Percentiles rank a stretch among this genome's conserved stretches.
These are phyloP conservation scores for Cheirogaleus major DNA, from an alignment of 2,797 vertebrate genomes.

Conservation along the genomic window DNA sequence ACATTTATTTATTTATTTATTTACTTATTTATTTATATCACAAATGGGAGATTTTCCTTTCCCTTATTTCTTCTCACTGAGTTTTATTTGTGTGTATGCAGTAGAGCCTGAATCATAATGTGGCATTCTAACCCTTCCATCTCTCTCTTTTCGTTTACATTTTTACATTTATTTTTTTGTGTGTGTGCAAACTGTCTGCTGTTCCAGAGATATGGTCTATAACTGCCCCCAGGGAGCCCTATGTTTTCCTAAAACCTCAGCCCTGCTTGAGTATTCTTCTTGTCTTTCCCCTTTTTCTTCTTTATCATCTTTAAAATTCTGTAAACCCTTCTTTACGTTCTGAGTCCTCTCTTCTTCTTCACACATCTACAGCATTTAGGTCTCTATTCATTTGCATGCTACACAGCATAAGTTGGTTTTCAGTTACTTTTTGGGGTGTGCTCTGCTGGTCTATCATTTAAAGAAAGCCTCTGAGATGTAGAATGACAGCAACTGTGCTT, in stretches of 20 bases:
- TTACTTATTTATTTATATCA: slow-evolving; percentile 3
- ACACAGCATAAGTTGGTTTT: neutral
- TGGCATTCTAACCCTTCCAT: neutral
- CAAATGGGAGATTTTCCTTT: neutral
- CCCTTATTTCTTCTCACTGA: neutral
- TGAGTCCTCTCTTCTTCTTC: neutral
- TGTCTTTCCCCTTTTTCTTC: neutral
- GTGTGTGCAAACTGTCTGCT: neutral
- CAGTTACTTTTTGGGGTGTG: neutral
- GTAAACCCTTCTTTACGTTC: neutral
- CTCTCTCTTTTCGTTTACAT: neutral
- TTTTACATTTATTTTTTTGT: neutral
- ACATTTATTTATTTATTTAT: neutral
- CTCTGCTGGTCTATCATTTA: neutral
- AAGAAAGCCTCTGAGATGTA: neutral
- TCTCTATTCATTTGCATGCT: neutral
- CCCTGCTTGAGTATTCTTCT: neutral
- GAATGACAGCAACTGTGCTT: neutral
- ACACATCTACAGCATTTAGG: neutral
- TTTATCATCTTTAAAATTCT: neutral
- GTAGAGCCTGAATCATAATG: neutral
- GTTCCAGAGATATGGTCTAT: neutral
- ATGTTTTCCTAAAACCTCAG: neutral
- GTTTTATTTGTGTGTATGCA: neutral
- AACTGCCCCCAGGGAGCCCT: neutral